These are phyloP conservation scores for Argyresthia albistria DNA, from an alignment of 2,888 invertebrate species.

Conservation along the genomic window DNA sequence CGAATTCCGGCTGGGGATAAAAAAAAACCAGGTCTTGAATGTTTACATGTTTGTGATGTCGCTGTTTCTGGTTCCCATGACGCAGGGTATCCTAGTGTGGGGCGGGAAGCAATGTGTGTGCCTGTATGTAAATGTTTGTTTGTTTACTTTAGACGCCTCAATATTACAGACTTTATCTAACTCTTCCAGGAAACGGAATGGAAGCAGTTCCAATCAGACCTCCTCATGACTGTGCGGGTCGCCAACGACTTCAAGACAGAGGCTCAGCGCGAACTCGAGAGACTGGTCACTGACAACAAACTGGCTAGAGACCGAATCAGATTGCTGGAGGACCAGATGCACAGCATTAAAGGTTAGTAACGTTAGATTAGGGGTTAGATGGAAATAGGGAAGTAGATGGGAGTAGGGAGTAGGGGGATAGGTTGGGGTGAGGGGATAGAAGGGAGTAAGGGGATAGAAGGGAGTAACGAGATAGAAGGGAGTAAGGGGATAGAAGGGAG, in stretches of 20 bases:
- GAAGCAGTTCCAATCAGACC: slow-evolving; percentile 95
- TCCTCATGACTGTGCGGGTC: slow-evolving; percentile 93
- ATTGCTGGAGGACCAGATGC: slow-evolving; percentile 83
- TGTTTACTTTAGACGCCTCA: no score
- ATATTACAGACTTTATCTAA: no score
- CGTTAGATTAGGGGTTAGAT: not conserved
- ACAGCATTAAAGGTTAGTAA: slow-evolving; percentile 80
- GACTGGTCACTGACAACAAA: slow-evolving; percentile 87
- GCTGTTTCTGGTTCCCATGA: no score
- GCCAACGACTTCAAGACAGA: slow-evolving; percentile 98
- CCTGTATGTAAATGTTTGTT: no score
- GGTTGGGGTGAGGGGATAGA: not conserved
- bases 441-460: not conserved
- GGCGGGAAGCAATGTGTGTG: no score
- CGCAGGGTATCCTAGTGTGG: no score
- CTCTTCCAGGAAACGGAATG: slow-evolving; percentile 83
- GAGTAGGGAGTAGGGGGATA: not conserved
- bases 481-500: not conserved
- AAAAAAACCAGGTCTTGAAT: no score
- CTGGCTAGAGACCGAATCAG: slow-evolving; percentile 83
- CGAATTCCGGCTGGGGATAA: no score
- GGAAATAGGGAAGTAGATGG: not conserved
- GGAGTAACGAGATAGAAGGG: not conserved
- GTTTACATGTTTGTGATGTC: no score
- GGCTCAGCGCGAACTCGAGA: slow-evolving; percentile 86